Base-by-base conservation (phyloP, 2,888 invertebrate genomes). In the Tortrix viridana region DNA sequence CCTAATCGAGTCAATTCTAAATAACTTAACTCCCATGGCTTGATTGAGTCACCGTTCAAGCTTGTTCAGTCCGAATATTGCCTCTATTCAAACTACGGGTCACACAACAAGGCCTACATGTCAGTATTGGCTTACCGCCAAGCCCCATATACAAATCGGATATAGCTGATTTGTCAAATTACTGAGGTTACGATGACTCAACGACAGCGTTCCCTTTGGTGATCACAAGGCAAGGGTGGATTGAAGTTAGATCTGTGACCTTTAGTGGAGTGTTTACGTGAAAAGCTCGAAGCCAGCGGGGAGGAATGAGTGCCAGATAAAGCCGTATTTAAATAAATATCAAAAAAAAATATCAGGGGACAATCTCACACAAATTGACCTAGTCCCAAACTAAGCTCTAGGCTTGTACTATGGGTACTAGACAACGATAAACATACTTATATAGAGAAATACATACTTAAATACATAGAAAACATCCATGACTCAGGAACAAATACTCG, bases 251-350 rank as follows among this genome's bases (percentile, higher is more conserved):
- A 66, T 66, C 50, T 41, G 62, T 63, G n/a, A 12, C 12, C 32
- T 32, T 32, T 32, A 32, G 9, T 67, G 56, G 62, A 55, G 53
- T 67, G 56, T 65, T 65, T 57, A 65, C 59, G 67, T 48, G 22
- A 43, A 20, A 19, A 43, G 32, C 22, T 32, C 23, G 7, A 14
- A 46, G 46, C 19, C 18, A 46, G 37, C 19, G 32, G 18, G 32
- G 38, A 70, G 71, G 66, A 73, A 70, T 75, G 71, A 71, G 67
- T 66, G 55, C 56, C 65, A 72, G 70, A 71, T 76, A 71, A 75
- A 59, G 67, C 54, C 54, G 26, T 60, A 44, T 32, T 32, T 12
- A 32, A 7, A 32, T n/a, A n/a, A n/a, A n/a, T n/a, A n/a, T n/a
- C n/a, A n/a, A n/a, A n/a, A n/a, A n/a, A n/a, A n/a, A n/a, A n/a